Percentiles rank a stretch among this genome's conserved stretches.
phyloP scores from a whole-genome alignment of 2,888 invertebrate genomes.

The Proisotoma minuta region DNA sequence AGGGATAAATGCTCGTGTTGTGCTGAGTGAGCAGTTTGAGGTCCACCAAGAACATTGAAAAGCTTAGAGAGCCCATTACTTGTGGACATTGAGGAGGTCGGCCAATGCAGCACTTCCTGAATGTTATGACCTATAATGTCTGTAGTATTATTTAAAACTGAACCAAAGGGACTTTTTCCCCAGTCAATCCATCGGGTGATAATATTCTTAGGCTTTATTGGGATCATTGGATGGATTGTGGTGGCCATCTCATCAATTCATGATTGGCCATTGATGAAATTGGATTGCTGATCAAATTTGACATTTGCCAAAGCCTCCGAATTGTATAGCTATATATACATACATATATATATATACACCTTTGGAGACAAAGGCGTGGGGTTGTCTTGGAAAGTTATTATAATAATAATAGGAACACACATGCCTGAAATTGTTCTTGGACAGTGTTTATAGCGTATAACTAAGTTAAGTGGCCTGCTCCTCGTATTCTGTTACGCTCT shows the following conservation, averaged over 20 bases:
- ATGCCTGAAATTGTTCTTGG: no score
- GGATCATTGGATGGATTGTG: constrained; percentile 47
- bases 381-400: no score
- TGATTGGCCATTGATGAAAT: constrained; percentile 48
- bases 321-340: no score
- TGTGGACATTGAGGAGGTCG: constrained; percentile 48
- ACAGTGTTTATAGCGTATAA: no score
- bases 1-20: constrained; percentile 34
- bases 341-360: no score
- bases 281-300: constrained; percentile 39
- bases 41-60: constrained; percentile 46
- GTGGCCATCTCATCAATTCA: constrained; percentile 48
- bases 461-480: no score
- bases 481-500: not conserved
- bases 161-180: constrained; percentile 30
- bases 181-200: constrained; percentile 23
- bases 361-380: no score
- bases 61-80: constrained; percentile 47
- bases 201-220: constrained; percentile 41
- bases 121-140: constrained; percentile 48
- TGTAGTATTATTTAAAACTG: constrained; percentile 48
- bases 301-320: constrained; percentile 11
- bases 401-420: no score
- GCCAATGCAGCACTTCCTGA: constrained; percentile 48
- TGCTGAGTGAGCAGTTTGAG: constrained; percentile 47